A percentile compares a stretch with the other conserved stretches of the same genome.
Evolutionary conservation across 1,140 invertebrate genomes (phyloP).

Genomic region (Drosophila albomicans): DNA sequence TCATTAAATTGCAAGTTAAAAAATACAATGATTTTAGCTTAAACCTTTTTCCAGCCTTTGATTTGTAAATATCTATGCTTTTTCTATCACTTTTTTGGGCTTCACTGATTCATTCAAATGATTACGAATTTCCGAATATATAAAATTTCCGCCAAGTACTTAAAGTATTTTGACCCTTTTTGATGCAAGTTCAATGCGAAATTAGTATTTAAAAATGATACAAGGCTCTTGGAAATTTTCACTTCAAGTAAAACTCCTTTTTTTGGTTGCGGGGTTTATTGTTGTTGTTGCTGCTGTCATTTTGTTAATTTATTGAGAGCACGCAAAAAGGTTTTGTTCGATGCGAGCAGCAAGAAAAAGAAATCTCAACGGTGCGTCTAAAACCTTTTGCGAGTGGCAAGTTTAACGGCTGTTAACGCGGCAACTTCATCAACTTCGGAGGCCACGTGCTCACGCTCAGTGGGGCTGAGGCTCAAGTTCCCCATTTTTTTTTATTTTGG

Average conservation of each 20-base stretch:
- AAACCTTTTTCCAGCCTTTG: no score
- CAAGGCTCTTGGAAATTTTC: background rate
- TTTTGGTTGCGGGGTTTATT: conserved; percentile 5
- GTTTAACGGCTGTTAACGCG: conserved; percentile 74
- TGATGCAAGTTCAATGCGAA: background rate
- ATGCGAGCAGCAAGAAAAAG: conserved; percentile 15
- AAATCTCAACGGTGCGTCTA: conserved; percentile 69
- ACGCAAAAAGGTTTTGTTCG: conserved; percentile 55
- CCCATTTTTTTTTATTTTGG: background rate
- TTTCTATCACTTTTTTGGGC: background rate
- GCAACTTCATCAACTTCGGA: conserved; percentile 68
- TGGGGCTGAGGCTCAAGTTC: background rate
- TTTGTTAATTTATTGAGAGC: conserved; percentile 73
- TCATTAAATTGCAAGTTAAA: no score
- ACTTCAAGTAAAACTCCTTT: background rate
- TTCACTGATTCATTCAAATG: background rate
- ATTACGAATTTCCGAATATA: background rate
- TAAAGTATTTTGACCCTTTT: background rate
- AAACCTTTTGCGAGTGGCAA: conserved; percentile 66
- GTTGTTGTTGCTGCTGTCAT: conserved; percentile 56
- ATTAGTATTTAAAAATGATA: conserved; percentile 7
- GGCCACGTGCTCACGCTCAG: conserved; percentile 50
- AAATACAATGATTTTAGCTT: no score
- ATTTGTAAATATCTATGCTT: background rate
- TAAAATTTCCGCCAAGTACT: background rate